Evolutionary conservation across 2,888 invertebrate species (phyloP), one percentile per base, ranked within the genome.

Genomic region (Cerastis rubricosa): DNA sequence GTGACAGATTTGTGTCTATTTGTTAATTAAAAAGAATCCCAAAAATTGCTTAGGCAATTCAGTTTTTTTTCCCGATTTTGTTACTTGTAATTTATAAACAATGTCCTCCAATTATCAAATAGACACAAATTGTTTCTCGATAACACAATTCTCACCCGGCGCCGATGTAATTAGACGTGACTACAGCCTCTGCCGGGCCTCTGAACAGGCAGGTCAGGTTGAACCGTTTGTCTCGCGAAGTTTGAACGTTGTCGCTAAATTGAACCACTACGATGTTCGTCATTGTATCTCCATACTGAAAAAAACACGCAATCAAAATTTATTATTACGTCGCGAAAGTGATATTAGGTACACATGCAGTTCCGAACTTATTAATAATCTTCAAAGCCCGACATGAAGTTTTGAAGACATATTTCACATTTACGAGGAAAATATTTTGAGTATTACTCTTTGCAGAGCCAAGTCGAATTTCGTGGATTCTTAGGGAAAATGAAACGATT

Each of bases 251-350:
- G 94, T 99, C 99, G 87, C 99, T 99, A 96, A 99, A 99, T 93
- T 99, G 99, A 0, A 99, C 99, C 35, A 99, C 99, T 9, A 99
- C 98, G 85, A 99, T 99, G 91, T 99, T 99, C 78, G 99, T 99
- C 98, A 99, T 98, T 8, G 99, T 98, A 91, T 99, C 99, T 8
- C 98, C 99, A 90, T 98, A 99, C 98, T 98, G 94, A 54, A n/a
- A 93, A 81, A 77, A 66, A 9, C 11, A 74, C 11, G 22, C 22
- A 6, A 1, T 25, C 17, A 25, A 25, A 7, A n/a, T 45, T 25
- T 45, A 61, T 35, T 7, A 54, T 54, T 11, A 12, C 49, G 14
- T 11, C 17, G 7, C 2, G 19, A 47, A 11, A 22, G n/a, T 76
- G 6, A n/a, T n/a, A 43, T 74, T 63, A 35, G 35, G 35, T 35